Evolutionary conservation across 2,888 invertebrate genomes (phyloP).

Genomic region (Phanerotoma sp.): DNA sequence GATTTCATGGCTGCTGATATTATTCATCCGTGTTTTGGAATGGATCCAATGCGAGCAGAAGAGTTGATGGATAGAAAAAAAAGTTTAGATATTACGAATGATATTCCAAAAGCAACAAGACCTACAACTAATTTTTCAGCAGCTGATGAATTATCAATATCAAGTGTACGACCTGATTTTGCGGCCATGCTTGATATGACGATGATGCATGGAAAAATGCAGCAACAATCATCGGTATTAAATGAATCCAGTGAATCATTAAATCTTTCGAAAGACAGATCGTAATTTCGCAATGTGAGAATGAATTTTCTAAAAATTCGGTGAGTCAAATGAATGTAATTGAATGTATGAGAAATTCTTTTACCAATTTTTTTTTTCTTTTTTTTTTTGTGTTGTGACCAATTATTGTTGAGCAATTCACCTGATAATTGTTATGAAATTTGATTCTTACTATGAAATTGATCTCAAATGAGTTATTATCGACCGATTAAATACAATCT

Average conservation of each 20-base stretch:
- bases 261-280: conserved; percentile 52
- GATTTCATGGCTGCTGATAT: conserved; percentile 39
- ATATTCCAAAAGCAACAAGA: conserved; percentile 27
- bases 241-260: conserved; percentile 48
- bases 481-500: no score
- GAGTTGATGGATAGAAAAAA: conserved; percentile 31
- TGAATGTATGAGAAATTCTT: no score
- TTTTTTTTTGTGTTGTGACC: neutral
- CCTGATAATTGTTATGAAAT: no score
- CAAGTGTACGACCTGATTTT: conserved; percentile 42
- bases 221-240: conserved; percentile 34
- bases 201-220: conserved; percentile 43
- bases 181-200: conserved; percentile 52
- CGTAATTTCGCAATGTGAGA: conserved; percentile 30
- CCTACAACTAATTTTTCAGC: conserved; percentile 33
- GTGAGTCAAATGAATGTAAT: neutral
- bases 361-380: neutral
- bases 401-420: no score
- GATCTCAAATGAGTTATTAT: no score
- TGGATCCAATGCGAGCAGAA: conserved; percentile 21
- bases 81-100: conserved; percentile 14
- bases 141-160: conserved; percentile 49
- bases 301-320: neutral
- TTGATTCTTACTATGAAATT: no score
- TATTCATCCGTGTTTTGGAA: conserved; percentile 32